Evolutionary conservation across 2,113 vertebrate genomes (phyloP).

Genomic region (Ascaphus truei): DNA sequence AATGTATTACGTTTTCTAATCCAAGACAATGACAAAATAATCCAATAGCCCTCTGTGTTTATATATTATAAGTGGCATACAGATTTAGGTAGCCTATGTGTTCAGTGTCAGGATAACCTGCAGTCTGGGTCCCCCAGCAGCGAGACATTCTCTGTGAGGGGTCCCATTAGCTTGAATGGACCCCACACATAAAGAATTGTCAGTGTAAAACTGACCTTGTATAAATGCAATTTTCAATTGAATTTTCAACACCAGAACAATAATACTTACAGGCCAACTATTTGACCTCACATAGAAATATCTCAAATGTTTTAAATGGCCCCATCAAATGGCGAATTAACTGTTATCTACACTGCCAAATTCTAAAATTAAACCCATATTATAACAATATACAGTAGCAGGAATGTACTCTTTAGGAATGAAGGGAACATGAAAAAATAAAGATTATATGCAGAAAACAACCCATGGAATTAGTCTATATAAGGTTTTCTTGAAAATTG

Average conservation of each 20-base stretch:
- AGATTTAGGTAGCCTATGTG: too few relatives aligned
- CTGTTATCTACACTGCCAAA: not conserved
- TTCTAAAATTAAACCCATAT: not conserved
- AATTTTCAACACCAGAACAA: conserved; percentile 5
- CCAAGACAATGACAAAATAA: too few relatives aligned
- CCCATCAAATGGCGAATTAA: not conserved
- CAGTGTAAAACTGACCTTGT: too few relatives aligned
- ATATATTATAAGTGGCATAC: too few relatives aligned
- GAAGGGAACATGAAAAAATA: conserved; percentile 8
- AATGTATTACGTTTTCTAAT: too few relatives aligned
- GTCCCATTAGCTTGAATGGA: too few relatives aligned
- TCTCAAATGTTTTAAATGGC: not conserved
- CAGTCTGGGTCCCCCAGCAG: too few relatives aligned
- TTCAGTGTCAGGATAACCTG: too few relatives aligned
- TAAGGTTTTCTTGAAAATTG: conserved; percentile 15
- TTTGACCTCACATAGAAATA: not conserved
- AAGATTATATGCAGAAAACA: not conserved
- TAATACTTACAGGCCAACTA: not conserved
- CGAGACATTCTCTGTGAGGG: too few relatives aligned
- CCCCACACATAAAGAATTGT: too few relatives aligned
- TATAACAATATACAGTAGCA: conserved; percentile 22
- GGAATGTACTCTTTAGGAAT: not conserved
- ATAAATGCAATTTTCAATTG: too few relatives aligned
- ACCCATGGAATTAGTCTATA: conserved; percentile 1
- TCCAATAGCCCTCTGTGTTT: too few relatives aligned